phyloP scores from a whole-genome alignment of 2,797 vertebrate species.

The Hephaestus fuliginosus region DNA sequence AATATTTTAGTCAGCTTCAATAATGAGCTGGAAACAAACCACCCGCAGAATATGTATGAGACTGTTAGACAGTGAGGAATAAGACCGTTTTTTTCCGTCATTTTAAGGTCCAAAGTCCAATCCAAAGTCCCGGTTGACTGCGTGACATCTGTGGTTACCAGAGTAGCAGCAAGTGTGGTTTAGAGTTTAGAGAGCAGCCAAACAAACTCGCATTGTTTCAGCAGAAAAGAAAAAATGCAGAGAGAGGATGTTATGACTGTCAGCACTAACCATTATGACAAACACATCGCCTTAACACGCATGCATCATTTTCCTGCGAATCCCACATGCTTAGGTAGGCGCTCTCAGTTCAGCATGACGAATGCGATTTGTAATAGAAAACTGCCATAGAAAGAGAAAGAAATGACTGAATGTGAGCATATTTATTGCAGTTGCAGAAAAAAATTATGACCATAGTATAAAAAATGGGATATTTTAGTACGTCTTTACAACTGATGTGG shows the following conservation, averaged over 20 bases:
- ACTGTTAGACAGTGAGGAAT: neutral
- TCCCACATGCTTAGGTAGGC: neutral
- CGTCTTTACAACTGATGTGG: neutral
- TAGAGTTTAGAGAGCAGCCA: neutral
- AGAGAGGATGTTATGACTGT: neutral
- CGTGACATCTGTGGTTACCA: neutral
- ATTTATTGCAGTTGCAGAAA: neutral
- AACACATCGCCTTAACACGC: neutral
- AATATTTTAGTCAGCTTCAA: neutral
- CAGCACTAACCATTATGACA: neutral
- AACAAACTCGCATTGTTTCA: conserved; percentile 2
- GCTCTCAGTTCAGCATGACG: neutral
- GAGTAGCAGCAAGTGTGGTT: neutral
- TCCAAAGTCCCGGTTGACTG: neutral
- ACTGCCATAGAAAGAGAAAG: neutral
- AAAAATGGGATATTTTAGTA: neutral
- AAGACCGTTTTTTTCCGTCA: neutral
- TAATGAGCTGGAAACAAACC: neutral
- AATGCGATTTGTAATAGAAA: neutral
- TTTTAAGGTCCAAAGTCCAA: no score
- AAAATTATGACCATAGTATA: neutral
- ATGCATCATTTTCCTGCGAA: conserved; percentile 1
- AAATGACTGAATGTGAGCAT: neutral
- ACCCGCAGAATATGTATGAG: neutral
- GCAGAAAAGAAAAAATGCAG: neutral